These are phyloP conservation scores for Nomada goodeniana DNA, from an alignment of 2,888 invertebrate genomes.

Conservation along the genomic window DNA sequence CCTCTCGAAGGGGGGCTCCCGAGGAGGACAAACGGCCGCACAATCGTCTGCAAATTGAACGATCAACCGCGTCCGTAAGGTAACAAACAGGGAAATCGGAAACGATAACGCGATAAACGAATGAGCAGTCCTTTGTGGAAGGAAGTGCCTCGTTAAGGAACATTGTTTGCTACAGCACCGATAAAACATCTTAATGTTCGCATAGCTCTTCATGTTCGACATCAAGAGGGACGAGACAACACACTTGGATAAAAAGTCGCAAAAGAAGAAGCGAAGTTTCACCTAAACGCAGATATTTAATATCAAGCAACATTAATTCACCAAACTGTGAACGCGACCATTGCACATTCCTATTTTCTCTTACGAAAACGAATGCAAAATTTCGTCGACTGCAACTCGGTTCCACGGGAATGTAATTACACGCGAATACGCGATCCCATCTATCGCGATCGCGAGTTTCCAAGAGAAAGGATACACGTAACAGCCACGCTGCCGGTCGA, in stretches of 20 bases:
- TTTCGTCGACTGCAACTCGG: not conserved
- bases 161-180: not conserved
- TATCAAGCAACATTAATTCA: not conserved
- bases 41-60: not conserved
- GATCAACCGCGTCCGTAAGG: not conserved
- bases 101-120: not conserved
- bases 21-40: too few species aligned
- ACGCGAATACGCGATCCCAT: constrained; percentile 3
- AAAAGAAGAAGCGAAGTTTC: not conserved
- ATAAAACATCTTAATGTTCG: constrained; percentile 18
- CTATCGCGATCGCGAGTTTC: constrained; percentile 11
- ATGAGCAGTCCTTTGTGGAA: not conserved
- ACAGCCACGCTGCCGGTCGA: constrained; percentile 13
- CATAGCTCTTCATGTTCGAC: not conserved
- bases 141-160: not conserved
- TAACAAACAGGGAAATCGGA: not conserved
- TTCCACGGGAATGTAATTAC: constrained; percentile 27
- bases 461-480: constrained; percentile 24
- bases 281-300: not conserved
- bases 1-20: too few species aligned
- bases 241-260: not conserved
- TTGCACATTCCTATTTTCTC: not conserved
- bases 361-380: not conserved
- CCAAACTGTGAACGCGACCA: too few species aligned
- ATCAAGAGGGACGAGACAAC: not conserved